These are phyloP conservation scores for Anarsia innoxiella DNA, from an alignment of 2,888 invertebrate genomes.

Conservation along the genomic window DNA sequence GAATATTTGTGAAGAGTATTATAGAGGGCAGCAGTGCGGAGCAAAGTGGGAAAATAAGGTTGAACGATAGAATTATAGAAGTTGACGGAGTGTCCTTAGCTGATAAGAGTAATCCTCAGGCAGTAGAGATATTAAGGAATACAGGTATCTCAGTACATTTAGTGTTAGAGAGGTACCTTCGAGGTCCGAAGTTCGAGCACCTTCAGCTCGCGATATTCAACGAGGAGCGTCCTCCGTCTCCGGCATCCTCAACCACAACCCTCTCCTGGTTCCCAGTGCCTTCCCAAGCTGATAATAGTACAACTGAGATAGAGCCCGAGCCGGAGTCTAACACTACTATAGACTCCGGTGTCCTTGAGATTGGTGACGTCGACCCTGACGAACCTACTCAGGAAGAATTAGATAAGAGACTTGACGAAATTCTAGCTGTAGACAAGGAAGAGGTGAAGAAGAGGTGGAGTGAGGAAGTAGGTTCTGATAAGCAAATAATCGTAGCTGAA, in stretches of 20 bases:
- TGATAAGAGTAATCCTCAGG: conserved; percentile 96
- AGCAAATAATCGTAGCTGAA: conserved; percentile 94
- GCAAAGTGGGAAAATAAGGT: conserved; percentile 90
- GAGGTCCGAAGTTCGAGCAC: conserved; percentile 95
- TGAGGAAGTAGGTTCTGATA: conserved; percentile 85
- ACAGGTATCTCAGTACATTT: conserved; percentile 93
- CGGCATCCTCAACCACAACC: conserved; percentile 87
- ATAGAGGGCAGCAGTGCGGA: conserved; percentile 98
- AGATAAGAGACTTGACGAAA: conserved; percentile 71
- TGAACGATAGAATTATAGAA: conserved; percentile 98
- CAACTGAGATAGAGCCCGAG: conserved; percentile 82
- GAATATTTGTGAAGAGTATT: conserved; percentile 99
- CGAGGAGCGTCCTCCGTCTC: conserved; percentile 73
- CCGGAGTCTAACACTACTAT: conserved; percentile 87
- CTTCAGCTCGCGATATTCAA: conserved; percentile 89
- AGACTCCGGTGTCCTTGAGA: conserved; percentile 82
- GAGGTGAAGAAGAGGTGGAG: conserved; percentile 87
- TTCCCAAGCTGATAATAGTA: conserved; percentile 77
- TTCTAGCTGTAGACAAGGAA: conserved; percentile 70
- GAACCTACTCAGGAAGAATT: conserved; percentile 72
- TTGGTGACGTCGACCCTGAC: conserved; percentile 57
- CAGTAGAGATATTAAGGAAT: conserved; percentile 94
- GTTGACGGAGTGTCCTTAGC: conserved; percentile 93
- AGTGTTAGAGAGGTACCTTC: conserved; percentile 92
- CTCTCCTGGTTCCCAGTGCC: conserved; percentile 89